Base-by-base conservation (phyloP, 2,113 vertebrate species). In the Oreotrochilus melanogaster region DNA sequence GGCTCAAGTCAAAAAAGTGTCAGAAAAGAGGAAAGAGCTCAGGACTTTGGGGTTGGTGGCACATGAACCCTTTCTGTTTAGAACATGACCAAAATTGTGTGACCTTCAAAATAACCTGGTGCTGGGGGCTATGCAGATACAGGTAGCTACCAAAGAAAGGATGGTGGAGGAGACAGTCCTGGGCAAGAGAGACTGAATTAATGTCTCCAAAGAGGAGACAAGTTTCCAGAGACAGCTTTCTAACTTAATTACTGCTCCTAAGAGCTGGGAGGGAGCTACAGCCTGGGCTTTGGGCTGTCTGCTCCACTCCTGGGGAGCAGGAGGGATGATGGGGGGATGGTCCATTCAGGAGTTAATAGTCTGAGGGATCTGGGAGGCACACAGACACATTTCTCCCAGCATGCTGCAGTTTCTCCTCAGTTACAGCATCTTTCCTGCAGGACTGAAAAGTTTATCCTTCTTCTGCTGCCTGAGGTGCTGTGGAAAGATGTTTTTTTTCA, bases 121-220 rank as follows among this genome's bases (percentile, higher is more conserved):
- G 47, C 56, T 57, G 1, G n/a, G 50, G 27, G 39, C 64, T 83
- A 7, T 24, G 2, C 3, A 0, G 10, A 2, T 8, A 6, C 10
- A n/a, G 58, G 42, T 25, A 8, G 58, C 48, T 33, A 37, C 66
- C 43, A 19, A 16, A 48, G n/a, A 18, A 45, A 31, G 12, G 66
- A 2, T 10, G 35, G 4, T 14, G 60, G 50, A 24, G 53, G 18
- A 18, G 17, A 18, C 24, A 35, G 39, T 16, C 13, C 1, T 24
- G 10, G 45, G 18, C 2, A 18, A 33, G 50, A 39, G 48, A 35
- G 8, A 10, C n/a, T 30, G n/a, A 35, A 13, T 23, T 53, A 5
- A 5, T 71, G 6, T 8, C 54, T 50, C 35, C 43, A 27, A 1
- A 9, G 54, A 70, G 62, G 27, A 56, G 30, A 56, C 6, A 18